Evolutionary conservation across 2,888 invertebrate genomes (phyloP), one percentile per base, ranked within the genome.

Genomic region (Aricia artaxerxes): DNA sequence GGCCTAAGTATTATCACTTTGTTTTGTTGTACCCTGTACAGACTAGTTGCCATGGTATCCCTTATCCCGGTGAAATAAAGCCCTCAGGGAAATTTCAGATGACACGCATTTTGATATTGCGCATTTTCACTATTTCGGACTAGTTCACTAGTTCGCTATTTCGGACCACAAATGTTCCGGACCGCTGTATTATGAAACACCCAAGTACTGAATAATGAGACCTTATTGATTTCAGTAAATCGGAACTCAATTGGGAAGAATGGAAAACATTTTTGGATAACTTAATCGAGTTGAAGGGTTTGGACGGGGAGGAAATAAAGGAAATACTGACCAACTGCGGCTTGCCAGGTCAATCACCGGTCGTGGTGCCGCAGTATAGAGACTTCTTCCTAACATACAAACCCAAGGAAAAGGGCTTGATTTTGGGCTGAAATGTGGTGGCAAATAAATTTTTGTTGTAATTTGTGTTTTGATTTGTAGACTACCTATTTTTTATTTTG

Each of bases 271-370:
- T 87, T 61, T 72, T 93, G 38, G 79, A 84, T 1, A 89, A 90
- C 11, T 77, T 93, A 4, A 91, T 91, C 76, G 83, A 83, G 16
- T 24, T 83, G 31, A 92, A 88, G 78, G 78, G 80, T 0, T 76
- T 87, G 2, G 83, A 92, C 40, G 84, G 88, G 77, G 88, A 88
- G 77, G 84, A 84, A 35, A 80, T 82, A 0, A 80, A 87, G 35
- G 87, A 87, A 16, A 79, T 80, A 0, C 81, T 93, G 11, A 91
- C 89, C 0, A 91, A 90, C 82, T 92, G 93, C 76, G 93, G 93
- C 0, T 80, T 89, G 0, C 92, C 93, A 0, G 92, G 91, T 0
- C 87, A 89, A 73, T 81, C 80, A 0, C 85, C 87, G 0, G 89
- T 92, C 0, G 64, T 81, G 0, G 85, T 91, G 0, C 92, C 92